Percentiles rank a stretch among this genome's conserved stretches.
Evolutionary conservation across 1,140 invertebrate species (phyloP).

Genomic region (Stenopsyche tienmushanensis): DNA sequence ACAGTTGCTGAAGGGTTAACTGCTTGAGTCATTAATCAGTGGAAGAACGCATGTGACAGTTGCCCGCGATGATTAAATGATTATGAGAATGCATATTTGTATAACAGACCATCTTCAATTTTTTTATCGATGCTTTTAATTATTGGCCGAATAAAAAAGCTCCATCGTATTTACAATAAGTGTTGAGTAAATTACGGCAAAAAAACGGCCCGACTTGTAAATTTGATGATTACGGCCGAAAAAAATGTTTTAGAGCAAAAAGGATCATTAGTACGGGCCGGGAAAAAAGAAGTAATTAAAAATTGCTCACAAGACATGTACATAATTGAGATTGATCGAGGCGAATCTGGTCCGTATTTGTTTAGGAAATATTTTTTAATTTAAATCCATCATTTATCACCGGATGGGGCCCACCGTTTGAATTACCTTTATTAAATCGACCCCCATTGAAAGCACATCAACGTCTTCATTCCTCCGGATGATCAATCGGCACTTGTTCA

Average conservation of each 20-base stretch:
- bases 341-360: background rate
- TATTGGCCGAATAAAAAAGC: background rate
- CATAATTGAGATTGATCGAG: constrained; percentile 4
- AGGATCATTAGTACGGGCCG: background rate
- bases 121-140: background rate
- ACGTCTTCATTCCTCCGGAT: too few relatives aligned
- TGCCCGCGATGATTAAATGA: constrained; percentile 1
- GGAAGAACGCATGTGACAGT: constrained; percentile 1
- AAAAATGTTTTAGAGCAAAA: background rate
- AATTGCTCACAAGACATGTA: background rate
- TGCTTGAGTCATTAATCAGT: background rate
- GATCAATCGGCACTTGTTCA: background rate
- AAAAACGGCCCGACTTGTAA: background rate
- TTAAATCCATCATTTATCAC: background rate
- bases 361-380: background rate
- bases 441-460: too few relatives aligned
- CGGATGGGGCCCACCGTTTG: background rate
- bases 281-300: background rate
- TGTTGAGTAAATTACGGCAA: constrained; percentile 5
- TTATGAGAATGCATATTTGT: constrained; percentile 4
- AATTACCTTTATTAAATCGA: background rate
- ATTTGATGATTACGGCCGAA: constrained; percentile 1
- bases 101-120: background rate
- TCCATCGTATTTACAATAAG: background rate
- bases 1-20: too few relatives aligned